Percentiles rank a stretch among this genome's conserved stretches.
These are phyloP conservation scores for Ictalurus punctatus DNA, from an alignment of 2,113 vertebrate genomes.

Conservation along the genomic window DNA sequence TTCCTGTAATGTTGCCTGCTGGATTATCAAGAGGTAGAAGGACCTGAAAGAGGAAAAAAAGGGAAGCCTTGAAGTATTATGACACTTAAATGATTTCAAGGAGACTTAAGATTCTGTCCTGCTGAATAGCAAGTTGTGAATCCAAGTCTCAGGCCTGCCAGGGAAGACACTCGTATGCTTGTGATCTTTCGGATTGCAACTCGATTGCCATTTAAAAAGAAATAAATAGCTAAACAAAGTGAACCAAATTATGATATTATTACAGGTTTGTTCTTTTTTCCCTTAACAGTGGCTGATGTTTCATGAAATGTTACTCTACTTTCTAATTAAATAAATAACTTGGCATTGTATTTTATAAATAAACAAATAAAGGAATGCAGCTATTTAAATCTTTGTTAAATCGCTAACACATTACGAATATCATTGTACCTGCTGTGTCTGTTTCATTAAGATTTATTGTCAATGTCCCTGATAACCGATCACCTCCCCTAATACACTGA, in stretches of 20 bases:
- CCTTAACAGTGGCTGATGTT: not conserved
- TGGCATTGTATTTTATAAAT: not conserved
- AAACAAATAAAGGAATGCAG: not conserved
- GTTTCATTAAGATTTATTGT: not conserved
- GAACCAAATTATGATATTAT: not conserved
- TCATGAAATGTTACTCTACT: no score
- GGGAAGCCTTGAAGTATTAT: not conserved
- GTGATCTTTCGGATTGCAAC: not conserved
- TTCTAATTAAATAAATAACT: not conserved
- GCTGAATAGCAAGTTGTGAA: not conserved
- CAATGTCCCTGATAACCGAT: not conserved
- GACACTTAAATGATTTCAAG: not conserved
- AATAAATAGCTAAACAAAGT: not conserved
- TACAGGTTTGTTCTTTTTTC: not conserved
- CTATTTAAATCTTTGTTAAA: not conserved
- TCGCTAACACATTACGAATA: not conserved
- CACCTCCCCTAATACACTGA: not conserved
- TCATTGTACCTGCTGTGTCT: not conserved
- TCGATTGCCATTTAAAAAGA: no score
- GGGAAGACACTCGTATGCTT: not conserved
- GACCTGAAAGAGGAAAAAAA: slow-evolving; percentile 72
- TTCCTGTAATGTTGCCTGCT: slow-evolving; percentile 89
- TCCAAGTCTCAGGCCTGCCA: not conserved
- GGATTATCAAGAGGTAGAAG: slow-evolving; percentile 86
- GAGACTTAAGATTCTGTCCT: not conserved